A percentile compares a stretch with the other conserved stretches of the same genome.
phyloP scores from a whole-genome alignment of 1,140 invertebrate species.

The Lepidostoma basale region DNA sequence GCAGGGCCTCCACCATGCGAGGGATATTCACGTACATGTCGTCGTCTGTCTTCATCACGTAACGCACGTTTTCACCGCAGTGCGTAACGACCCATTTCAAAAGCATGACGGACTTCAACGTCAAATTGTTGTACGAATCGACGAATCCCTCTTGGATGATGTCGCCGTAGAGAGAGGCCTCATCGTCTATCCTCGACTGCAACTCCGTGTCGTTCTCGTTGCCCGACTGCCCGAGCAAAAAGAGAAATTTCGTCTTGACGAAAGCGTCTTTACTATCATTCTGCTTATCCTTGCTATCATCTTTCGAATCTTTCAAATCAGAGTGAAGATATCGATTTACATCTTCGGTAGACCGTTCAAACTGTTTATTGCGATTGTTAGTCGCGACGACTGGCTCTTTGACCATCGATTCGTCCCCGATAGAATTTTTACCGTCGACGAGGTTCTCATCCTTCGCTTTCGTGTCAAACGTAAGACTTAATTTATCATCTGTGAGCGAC shows the following conservation, averaged over 20 bases:
- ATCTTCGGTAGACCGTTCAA: background rate
- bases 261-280: background rate
- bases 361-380: constrained; percentile 40
- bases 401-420: no score
- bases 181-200: constrained; percentile 64
- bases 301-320: constrained; percentile 40
- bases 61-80: constrained; percentile 66
- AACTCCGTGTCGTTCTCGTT: constrained; percentile 55
- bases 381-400: constrained; percentile 38
- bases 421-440: no score
- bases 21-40: constrained; percentile 83
- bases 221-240: constrained; percentile 63
- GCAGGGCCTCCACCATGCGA: constrained; percentile 59
- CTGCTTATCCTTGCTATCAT: background rate
- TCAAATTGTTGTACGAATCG: constrained; percentile 93
- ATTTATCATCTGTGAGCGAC: constrained; percentile 30
- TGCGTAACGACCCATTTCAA: constrained; percentile 78
- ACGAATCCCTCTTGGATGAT: constrained; percentile 90
- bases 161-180: constrained; percentile 72
- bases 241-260: constrained; percentile 56
- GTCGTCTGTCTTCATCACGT: constrained; percentile 83
- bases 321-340: constrained; percentile 38
- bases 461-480: constrained; percentile 32
- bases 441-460: background rate
- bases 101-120: constrained; percentile 85